phyloP scores from a whole-genome alignment of 1,140 invertebrate species.

The Meloidogyne chitwoodi region DNA sequence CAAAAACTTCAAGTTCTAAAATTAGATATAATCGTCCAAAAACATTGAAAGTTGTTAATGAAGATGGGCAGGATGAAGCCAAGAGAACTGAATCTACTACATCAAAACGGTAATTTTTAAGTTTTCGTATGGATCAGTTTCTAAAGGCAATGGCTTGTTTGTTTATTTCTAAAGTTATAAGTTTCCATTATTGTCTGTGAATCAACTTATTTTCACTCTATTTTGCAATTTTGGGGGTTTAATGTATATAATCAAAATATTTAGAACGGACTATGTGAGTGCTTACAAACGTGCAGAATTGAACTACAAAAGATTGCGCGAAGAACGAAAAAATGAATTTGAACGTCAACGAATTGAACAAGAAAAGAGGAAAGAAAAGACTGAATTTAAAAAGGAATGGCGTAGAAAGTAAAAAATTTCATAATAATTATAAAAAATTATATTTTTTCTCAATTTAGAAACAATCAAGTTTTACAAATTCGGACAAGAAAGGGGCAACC shows the following conservation, averaged over 20 bases:
- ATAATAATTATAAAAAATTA: conserved; percentile 9
- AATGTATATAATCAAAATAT: no score
- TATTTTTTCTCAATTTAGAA: conserved; percentile 19
- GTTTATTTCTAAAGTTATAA: no score
- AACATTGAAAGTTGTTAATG: not conserved
- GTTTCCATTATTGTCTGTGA: no score
- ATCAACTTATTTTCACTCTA: no score
- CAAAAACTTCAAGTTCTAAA: no score
- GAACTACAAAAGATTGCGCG: conserved; percentile 33
- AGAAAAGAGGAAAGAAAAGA: conserved; percentile 4
- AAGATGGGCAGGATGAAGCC: not conserved
- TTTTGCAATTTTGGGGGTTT: no score
- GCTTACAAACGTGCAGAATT: conserved; percentile 46
- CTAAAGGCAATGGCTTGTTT: no score
- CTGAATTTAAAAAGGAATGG: not conserved
- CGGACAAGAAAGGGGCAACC: conserved; percentile 41
- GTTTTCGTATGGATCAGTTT: no score
- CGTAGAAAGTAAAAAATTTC: not conserved
- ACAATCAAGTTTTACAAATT: conserved; percentile 40
- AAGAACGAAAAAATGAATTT: conserved; percentile 18
- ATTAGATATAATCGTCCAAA: no score
- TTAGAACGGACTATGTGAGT: conserved; percentile 21
- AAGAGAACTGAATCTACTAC: not conserved
- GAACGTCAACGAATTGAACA: conserved; percentile 27
- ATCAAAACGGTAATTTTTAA: not conserved